Evolutionary conservation across 2,888 invertebrate species (phyloP).

Genomic region (Leptinotarsa juncta): DNA sequence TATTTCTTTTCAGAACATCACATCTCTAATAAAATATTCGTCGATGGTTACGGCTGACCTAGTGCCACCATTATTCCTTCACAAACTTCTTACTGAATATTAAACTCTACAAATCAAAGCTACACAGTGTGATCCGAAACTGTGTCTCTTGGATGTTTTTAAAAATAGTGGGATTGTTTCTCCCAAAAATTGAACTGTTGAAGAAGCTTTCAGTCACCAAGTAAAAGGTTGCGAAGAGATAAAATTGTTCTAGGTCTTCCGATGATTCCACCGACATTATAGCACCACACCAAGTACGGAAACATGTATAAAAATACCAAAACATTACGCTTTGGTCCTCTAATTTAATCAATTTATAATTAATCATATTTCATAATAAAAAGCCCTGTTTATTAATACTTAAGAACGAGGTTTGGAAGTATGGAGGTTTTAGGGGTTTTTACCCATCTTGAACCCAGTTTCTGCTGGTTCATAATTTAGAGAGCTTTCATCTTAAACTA

Average conservation of each 20-base stretch:
- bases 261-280: slow-evolving; percentile 49
- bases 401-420: slow-evolving; percentile 47
- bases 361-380: slow-evolving; percentile 57
- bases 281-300: slow-evolving; percentile 66
- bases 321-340: slow-evolving; percentile 64
- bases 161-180: too few species aligned
- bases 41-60: slow-evolving; percentile 23
- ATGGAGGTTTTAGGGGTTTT: slow-evolving; percentile 17
- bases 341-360: slow-evolving; percentile 45
- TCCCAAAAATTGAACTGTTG: too few species aligned
- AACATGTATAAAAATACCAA: slow-evolving; percentile 65
- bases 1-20: slow-evolving; percentile 48
- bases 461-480: background rate
- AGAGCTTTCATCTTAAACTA: slow-evolving; percentile 14
- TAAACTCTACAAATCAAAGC: too few species aligned
- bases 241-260: slow-evolving; percentile 7
- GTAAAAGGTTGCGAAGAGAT: too few species aligned
- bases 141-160: too few species aligned
- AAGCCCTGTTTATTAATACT: slow-evolving; percentile 65
- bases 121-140: too few species aligned
- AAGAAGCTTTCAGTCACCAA: too few species aligned
- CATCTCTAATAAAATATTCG: slow-evolving; percentile 52
- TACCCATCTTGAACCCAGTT: background rate
- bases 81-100: too few species aligned
- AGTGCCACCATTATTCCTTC: background rate